Evolutionary conservation across 2,113 vertebrate genomes (phyloP), one percentile per base, ranked within the genome.

Genomic region (Accipiter cooperii): DNA sequence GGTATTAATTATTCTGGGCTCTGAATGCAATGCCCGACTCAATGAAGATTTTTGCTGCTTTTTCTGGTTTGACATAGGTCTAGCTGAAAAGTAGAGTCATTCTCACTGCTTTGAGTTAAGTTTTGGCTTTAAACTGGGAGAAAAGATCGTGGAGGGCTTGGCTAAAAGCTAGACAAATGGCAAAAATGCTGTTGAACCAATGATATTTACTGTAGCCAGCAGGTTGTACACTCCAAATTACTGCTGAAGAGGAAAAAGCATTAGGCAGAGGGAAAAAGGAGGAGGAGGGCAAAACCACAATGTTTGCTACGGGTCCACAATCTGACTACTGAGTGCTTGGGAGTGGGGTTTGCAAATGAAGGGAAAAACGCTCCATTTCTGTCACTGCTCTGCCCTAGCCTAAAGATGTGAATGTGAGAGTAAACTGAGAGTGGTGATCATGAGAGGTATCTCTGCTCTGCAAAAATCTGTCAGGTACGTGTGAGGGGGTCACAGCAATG

Each of bases 1-100:
- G 15, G 29, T 83, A 90, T 89, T 96, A 83, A 89, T 90, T 95
- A 86, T 95, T 95, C 42, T 73, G 42, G 46, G 49, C 82, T 90
- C 31, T 68, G 75, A 96, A 93, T 75, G 18, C 31, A 36, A 26
- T 38, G 49, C 40, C 69, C 0, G 5, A 74, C 54, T 63, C 75
- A 61, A 65, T 6, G 8, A 77, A 42, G 71, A 66, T 44, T 93
- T 87, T 87, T 63, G 60, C 58, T 57, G 21, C 40, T 92, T 80
- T 91, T 77, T 89, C 54, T 87, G n/a, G 33, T 86, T 94, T 88
- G 40, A 60, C 2, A 1, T 52, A 61, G 22, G 12, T 89, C 68
- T 8, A 13, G 10, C 34, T 86, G 61, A 77, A 84, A 52, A 87
- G 17, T 58, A 46, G 19, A 10, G 47, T n/a, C 4, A 1, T 69